Evolutionary conservation across 2,797 vertebrate species (phyloP), one percentile per base, ranked within the genome.

Genomic region (Gambelia wislizenii): DNA sequence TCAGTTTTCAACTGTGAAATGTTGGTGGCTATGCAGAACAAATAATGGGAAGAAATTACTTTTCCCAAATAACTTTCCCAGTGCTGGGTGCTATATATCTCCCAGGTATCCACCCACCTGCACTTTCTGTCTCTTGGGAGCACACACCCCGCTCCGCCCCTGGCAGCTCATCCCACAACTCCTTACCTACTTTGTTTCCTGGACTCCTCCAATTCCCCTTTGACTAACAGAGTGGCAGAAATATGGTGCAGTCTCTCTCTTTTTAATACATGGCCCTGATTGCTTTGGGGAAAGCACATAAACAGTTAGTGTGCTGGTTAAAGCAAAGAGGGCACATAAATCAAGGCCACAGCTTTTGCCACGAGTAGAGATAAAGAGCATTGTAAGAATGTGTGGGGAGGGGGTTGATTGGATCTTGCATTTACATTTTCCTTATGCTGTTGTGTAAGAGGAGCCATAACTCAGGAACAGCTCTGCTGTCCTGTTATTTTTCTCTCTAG

Each of bases 221-320:
- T 93, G 90, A 89, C 76, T 64, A 83, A 77, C 18, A 5, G n/a
- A 0, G 0, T 85, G 91, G 78, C 85, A 93, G 92, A 94, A 94
- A 95, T 95, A 93, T 2, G 42, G 88, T 3, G 3, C 75, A 85
- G 56, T 59, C 74, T 74, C 25, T 74, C 75, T 90, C 42, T 85
- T 78, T 93, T 89, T 81, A 83, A 49, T 36, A 13, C 74, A n/a
- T 1, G 0, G 47, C 80, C 85, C 7, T 83, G 88, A 90, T 89
- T 84, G 85, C 90, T 92, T 91, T 89, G 88, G 87, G 93, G 89
- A 67, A 91, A 89, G 81, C 4, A 18, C 86, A 78, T 13, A 13
- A 80, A 81, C 81, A 59, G 91, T 3, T 56, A 33, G 18, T 0
- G 0, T 44, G 0, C 1, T 49, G 88, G 80, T 85, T 14, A 52